Conservation (phyloP, 2,797 vertebrate genomes). For the Hippocampus kuda region DNA sequence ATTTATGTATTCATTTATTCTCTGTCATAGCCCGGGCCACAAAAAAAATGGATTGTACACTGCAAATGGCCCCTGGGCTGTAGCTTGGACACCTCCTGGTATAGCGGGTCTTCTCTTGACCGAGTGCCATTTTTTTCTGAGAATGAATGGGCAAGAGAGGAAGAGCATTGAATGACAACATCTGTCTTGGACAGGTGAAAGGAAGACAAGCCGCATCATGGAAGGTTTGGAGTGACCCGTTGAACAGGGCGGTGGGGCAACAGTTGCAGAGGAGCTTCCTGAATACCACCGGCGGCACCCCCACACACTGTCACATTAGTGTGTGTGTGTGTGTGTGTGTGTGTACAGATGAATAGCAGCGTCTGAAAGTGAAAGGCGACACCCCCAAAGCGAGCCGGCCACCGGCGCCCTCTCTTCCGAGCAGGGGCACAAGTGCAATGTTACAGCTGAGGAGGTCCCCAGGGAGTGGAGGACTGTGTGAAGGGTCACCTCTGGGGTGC, state of each 20-base stretch:
- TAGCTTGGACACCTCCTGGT: too few species aligned
- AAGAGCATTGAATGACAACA: too few species aligned
- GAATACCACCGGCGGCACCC: slow-evolving; percentile 49
- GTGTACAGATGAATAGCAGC: slow-evolving; percentile 39
- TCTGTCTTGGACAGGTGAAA: too few species aligned
- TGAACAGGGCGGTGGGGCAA: slow-evolving; percentile 31
- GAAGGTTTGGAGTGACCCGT: too few species aligned
- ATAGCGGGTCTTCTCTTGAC: too few species aligned
- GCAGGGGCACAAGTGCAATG: slow-evolving; percentile 42
- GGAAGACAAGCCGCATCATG: too few species aligned
- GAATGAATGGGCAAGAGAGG: too few species aligned
- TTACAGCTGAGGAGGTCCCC: slow-evolving; percentile 58
- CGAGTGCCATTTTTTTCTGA: too few species aligned
- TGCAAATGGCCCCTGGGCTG: too few species aligned
- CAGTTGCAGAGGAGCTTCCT: slow-evolving; percentile 57
- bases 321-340: slow-evolving; percentile 25
- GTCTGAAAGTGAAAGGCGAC: slow-evolving; percentile 46
- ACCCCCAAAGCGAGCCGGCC: slow-evolving; percentile 32
- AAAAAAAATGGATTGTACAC: too few species aligned
- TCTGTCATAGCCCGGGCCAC: too few species aligned
- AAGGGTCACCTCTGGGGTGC: slow-evolving; percentile 37
- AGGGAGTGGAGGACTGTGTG: slow-evolving; percentile 38
- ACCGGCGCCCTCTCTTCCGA: slow-evolving; percentile 2
- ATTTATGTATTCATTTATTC: too few species aligned
- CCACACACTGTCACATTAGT: slow-evolving; percentile 22